These are phyloP conservation scores for Ceratoteleas bidentatus DNA, from an alignment of 1,140 invertebrate species.

Conservation along the genomic window DNA sequence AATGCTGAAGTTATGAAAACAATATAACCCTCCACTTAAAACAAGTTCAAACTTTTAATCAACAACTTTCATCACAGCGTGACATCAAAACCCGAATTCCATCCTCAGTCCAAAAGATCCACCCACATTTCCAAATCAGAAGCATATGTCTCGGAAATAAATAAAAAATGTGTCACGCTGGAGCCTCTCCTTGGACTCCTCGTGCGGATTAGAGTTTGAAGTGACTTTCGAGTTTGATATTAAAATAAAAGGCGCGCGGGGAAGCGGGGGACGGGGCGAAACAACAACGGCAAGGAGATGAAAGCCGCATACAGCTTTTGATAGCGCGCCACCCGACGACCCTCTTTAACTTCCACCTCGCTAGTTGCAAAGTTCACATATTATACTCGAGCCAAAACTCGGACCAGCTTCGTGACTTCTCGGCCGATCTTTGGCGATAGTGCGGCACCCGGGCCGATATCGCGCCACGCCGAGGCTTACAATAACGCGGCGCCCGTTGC, in stretches of 20 bases:
- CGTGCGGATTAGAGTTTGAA: constrained; percentile 55
- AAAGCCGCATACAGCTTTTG: constrained; percentile 58
- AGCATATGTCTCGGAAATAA: constrained; percentile 16
- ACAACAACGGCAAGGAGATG: constrained; percentile 56
- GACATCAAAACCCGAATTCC: not conserved
- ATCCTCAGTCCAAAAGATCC: not conserved
- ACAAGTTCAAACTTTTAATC: too few species aligned
- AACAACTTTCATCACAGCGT: too few species aligned
- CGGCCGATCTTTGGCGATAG: constrained; percentile 58
- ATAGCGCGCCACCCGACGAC: constrained; percentile 39
- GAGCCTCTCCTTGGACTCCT: constrained; percentile 32
- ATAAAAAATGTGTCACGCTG: constrained; percentile 23
- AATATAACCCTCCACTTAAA: not conserved
- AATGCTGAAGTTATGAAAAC: not conserved
- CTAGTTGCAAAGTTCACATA: constrained; percentile 64
- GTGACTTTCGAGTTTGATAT: constrained; percentile 58
- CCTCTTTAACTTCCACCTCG: constrained; percentile 61
- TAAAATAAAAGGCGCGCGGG: constrained; percentile 57
- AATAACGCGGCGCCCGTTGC: constrained; percentile 17
- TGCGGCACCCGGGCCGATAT: constrained; percentile 23
- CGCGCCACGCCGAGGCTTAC: constrained; percentile 25
- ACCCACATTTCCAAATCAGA: not conserved
- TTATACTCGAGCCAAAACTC: constrained; percentile 61
- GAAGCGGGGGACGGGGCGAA: constrained; percentile 9
- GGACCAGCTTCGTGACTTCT: constrained; percentile 61